Conservation (phyloP, 2,888 invertebrate species). For the Dilophus febrilis region DNA sequence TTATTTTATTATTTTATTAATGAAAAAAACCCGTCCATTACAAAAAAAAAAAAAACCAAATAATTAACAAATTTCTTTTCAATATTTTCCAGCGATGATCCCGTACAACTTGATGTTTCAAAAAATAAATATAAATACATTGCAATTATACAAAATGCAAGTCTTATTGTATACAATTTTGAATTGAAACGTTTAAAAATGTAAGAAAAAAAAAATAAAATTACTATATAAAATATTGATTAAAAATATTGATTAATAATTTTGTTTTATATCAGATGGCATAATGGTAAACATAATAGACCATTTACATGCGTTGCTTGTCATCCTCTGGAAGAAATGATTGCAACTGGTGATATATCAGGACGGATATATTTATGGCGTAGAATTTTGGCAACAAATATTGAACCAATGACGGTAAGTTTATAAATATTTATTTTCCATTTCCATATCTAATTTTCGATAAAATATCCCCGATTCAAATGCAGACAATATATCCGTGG, state of each 20-base stretch:
- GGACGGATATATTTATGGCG: constrained; percentile 51
- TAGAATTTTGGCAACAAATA: constrained; percentile 21
- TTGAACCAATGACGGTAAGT: constrained; percentile 11
- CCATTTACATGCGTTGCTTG: constrained; percentile 44
- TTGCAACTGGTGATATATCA: constrained; percentile 49
- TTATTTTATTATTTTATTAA: too few species aligned
- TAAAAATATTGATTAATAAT: not conserved
- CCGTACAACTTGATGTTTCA: too few species aligned
- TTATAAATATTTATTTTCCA: not conserved
- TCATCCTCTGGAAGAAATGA: constrained; percentile 44
- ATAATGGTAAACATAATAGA: constrained; percentile 8
- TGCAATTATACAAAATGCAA: constrained; percentile 15
- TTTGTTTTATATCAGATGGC: constrained; percentile 12
- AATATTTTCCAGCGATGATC: too few species aligned
- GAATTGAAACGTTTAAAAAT: constrained; percentile 16
- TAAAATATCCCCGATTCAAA: too few species aligned
- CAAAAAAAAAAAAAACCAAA: too few species aligned
- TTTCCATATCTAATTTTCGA: too few species aligned
- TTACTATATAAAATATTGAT: not conserved
- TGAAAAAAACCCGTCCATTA: too few species aligned
- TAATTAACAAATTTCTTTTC: too few species aligned
- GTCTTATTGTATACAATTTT: constrained; percentile 20
- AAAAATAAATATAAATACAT: constrained; percentile 11
- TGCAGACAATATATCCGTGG: constrained; percentile 54
- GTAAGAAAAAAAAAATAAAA: constrained; percentile 9